Base-by-base conservation (phyloP, 2,797 vertebrate species). In the Poliocrania exsul region DNA sequence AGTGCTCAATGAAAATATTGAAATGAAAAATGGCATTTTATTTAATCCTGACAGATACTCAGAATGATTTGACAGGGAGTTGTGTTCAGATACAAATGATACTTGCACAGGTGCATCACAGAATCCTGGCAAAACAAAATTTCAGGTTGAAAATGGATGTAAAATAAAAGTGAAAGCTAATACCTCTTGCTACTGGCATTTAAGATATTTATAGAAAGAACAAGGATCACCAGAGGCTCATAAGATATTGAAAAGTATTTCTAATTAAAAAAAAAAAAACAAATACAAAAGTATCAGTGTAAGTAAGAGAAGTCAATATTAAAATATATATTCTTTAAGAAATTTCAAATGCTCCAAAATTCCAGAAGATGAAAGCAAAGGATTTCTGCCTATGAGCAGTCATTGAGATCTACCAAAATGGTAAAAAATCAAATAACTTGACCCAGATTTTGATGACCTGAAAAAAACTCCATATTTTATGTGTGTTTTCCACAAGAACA, bases 391-490 rank as follows among this genome's bases (percentile, higher is more conserved):
- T 25, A n/a, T 28, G 24, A 58, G 25, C 25, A 54, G 33, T 62
- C 16, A 4, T 1, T 60, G 28, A 69, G 28, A 51, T 15, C 61
- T 6, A 12, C 13, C 33, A 73, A 44, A 53, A 25, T 17, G 17
- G 18, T 49, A 49, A 44, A 60, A 85, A 70, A 29, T 38, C 3
- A 4, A 56, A 28, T 16, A 75, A 67, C 4, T 37, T 35, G 11
- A 66, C 15, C 17, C 20, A 81, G 31, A 62, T 19, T 79, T 81
- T 2, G 7, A 53, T 13, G 15, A 20, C 13, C 35, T 54, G 26
- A 26, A 56, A 77, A 79, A 79, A 42, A 0, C 0, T 11, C 23
- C 42, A 0, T 4, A 4, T 65, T 61, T 7, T 2, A 19, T 10
- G 33, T 42, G 38, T 31, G 47, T 24, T n/a, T 92, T 85, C 57